Conservation (phyloP, 2,888 invertebrate species). For the Elysia crispata region DNA sequence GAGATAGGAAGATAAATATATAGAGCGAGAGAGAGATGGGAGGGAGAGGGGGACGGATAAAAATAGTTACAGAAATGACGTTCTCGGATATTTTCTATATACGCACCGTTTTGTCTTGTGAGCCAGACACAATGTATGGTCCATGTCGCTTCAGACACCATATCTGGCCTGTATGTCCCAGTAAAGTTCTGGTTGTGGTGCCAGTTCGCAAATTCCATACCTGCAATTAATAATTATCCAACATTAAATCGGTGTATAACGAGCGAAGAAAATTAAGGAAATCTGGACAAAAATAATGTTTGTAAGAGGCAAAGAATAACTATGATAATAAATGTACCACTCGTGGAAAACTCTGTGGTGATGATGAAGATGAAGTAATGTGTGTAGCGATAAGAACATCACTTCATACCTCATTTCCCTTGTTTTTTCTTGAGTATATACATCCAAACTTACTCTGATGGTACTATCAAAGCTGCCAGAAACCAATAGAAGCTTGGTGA, state of each 20-base stretch:
- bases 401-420: too few relatives aligned
- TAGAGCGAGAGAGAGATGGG: neutral
- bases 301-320: too few relatives aligned
- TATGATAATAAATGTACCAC: too few relatives aligned
- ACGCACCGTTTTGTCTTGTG: slow-evolving; percentile 73
- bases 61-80: neutral
- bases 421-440: neutral
- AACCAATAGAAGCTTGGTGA: slow-evolving; percentile 70
- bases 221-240: slow-evolving; percentile 57
- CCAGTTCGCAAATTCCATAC: slow-evolving; percentile 73
- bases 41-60: neutral
- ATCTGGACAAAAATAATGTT: too few relatives aligned
- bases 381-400: too few relatives aligned
- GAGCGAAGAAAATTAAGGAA: too few relatives aligned
- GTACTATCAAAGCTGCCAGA: slow-evolving; percentile 74
- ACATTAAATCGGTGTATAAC: too few relatives aligned
- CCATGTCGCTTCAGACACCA: slow-evolving; percentile 69
- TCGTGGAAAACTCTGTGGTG: too few relatives aligned
- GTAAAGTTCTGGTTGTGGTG: slow-evolving; percentile 64
- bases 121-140: slow-evolving; percentile 68
- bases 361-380: too few relatives aligned
- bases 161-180: slow-evolving; percentile 72
- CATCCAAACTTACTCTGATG: slow-evolving; percentile 63
- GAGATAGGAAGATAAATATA: neutral
- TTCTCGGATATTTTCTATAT: too few relatives aligned